Evolutionary conservation across 1,140 invertebrate genomes (phyloP).

Genomic region (Musca domestica): DNA sequence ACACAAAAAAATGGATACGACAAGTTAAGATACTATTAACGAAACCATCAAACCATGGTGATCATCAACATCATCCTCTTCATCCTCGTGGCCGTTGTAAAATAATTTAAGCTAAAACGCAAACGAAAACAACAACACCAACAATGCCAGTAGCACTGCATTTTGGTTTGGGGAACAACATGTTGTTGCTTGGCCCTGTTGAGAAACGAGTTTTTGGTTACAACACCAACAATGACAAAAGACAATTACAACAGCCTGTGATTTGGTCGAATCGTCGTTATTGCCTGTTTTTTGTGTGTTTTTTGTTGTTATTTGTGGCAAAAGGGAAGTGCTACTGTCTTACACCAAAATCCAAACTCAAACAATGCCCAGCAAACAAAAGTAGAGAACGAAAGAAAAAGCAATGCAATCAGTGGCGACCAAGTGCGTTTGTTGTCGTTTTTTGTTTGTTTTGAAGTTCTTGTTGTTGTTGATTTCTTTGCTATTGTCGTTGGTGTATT

Average conservation of each 20-base stretch:
- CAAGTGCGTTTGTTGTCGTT: conserved; percentile 7
- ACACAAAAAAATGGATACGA: background rate
- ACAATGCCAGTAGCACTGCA: background rate
- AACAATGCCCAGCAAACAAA: background rate
- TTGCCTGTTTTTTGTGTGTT: background rate
- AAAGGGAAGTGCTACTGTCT: conserved; percentile 22
- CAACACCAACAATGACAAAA: background rate
- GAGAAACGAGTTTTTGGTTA: background rate
- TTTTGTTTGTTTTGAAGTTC: background rate
- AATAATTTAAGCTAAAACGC: conserved; percentile 12
- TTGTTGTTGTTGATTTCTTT: background rate
- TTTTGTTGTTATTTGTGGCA: conserved; percentile 18
- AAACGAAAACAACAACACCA: background rate
- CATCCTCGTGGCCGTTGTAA: background rate
- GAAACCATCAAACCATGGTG: conserved; percentile 14
- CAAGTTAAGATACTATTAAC: conserved; percentile 16
- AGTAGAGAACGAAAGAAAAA: background rate
- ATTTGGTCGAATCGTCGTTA: conserved; percentile 9
- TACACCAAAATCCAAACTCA: background rate
- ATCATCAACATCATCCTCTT: background rate
- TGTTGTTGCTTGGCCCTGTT: conserved; percentile 3
- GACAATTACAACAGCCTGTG: conserved; percentile 20
- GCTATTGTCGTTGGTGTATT: background rate
- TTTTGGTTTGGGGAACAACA: background rate
- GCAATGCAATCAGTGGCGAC: background rate